Base-by-base conservation (phyloP, 2,888 invertebrate genomes). In the Glaucopsyche alexis region DNA sequence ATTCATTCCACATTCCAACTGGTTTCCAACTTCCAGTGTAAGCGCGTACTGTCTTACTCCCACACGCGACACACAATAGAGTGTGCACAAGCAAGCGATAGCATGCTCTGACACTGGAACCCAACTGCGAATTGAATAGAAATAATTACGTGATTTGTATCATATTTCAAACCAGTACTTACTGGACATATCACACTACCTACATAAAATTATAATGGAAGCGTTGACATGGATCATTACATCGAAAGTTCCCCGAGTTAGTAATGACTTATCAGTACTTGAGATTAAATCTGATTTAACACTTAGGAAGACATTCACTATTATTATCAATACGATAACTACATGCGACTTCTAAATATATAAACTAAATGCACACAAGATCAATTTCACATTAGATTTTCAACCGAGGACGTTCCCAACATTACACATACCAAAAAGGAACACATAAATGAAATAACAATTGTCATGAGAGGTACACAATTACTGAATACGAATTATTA, bases 201-300 rank as follows among this genome's bases (percentile, higher is more conserved):
- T 42, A 42, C 42, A 42, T 42, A 8, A 42, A 7, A 42, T 13
- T 60, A 60, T 13, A 19, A 60, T 29, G 6, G 60, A 38, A 60
- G 60, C 60, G 29, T 29, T 29, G 7, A 60, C 60, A 60, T 38
- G 60, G 29, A 60, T 38, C 60, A 16, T 60, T 60, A 29, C 60
- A 60, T 60, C 60, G 29, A 60, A 29, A 60, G 13, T 60, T 60
- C 19, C 60, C 13, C 60, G 2, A 2, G 7, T 13, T 13, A 60
- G 8, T 13, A 9, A 47, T 47, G 13, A 7, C 55, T 64, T n/a
- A 64, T 64, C 64, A 72, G 71, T 65, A 72, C 71, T 72, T n/a
- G 47, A 72, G 64, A 72, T 60, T 42, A 71, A 60, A 60, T 64
- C 49, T 47, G 29, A 42, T 47, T 49, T 72, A 49, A 64, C 47